phyloP scores from a whole-genome alignment of 1,140 invertebrate species.

The Diuraphis noxia region DNA sequence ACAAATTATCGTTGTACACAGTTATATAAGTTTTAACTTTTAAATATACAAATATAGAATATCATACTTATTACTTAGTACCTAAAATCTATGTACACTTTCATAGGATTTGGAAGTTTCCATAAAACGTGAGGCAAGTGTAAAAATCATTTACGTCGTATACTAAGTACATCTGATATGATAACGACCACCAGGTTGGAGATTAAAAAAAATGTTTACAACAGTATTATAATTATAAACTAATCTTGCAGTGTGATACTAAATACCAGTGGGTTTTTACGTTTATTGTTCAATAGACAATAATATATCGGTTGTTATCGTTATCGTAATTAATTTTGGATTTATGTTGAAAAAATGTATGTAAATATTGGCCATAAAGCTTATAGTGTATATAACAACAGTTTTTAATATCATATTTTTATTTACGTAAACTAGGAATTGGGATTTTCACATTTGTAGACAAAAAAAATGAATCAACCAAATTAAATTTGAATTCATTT shows the following conservation, averaged over 20 bases:
- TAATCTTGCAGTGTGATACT: not conserved
- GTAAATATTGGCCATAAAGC: not conserved
- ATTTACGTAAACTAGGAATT: not conserved
- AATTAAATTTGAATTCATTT: not conserved
- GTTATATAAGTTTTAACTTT: not conserved
- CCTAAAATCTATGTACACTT: too few species aligned
- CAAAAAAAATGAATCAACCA: not conserved
- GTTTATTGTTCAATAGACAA: not conserved
- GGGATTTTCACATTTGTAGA: not conserved
- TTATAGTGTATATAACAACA: not conserved
- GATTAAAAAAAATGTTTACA: not conserved
- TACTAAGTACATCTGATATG: too few species aligned
- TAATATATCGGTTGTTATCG: not conserved
- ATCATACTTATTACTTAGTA: not conserved
- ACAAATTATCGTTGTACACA: not conserved
- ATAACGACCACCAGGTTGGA: not conserved
- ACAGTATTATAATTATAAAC: not conserved
- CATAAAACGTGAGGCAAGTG: too few species aligned
- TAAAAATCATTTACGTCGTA: too few species aligned
- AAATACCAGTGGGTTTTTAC: not conserved
- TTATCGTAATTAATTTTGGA: not conserved
- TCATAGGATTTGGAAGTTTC: too few species aligned
- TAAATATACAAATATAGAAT: not conserved
- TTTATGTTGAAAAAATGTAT: not conserved
- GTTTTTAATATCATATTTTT: not conserved